phyloP scores from a whole-genome alignment of 2,113 vertebrate species.

The Tyto alba region DNA sequence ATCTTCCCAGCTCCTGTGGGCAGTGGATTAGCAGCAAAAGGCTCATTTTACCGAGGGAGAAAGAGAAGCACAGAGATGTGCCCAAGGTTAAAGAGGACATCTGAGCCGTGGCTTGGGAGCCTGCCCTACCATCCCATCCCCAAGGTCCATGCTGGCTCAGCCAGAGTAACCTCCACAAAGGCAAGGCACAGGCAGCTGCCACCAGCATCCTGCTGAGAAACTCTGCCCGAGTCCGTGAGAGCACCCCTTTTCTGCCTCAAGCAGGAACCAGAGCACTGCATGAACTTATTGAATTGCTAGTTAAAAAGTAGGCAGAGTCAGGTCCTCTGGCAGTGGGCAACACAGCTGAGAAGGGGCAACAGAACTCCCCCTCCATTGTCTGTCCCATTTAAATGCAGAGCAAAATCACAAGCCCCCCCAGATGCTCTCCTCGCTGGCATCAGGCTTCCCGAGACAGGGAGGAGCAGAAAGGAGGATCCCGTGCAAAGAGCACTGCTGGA shows the following conservation, averaged over 20 bases:
- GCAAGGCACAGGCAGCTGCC: not conserved
- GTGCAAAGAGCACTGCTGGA: not conserved
- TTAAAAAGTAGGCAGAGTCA: not conserved
- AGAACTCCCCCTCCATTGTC: not conserved
- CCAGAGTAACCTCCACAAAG: not conserved
- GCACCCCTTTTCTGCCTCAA: not conserved
- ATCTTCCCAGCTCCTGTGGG: not conserved
- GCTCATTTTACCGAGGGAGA: not conserved
- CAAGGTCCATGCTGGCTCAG: not conserved
- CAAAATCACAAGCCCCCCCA: not conserved
- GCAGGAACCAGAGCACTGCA: not conserved
- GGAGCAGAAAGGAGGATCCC: not conserved
- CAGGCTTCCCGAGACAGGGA: not conserved
- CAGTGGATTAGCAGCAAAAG: not conserved
- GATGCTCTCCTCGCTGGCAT: not conserved
- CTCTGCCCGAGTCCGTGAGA: fast-evolving
- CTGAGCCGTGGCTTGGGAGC: not conserved
- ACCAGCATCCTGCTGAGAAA: not conserved
- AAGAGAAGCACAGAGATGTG: not conserved
- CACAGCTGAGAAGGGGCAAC: fast-evolving
- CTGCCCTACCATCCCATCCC: not conserved
- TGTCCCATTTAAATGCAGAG: not conserved
- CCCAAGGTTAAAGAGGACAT: not conserved
- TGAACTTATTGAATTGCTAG: not conserved
- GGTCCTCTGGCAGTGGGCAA: not conserved